Base-by-base conservation (phyloP, 2,113 vertebrate genomes). In the Grammomys dolichurus region DNA sequence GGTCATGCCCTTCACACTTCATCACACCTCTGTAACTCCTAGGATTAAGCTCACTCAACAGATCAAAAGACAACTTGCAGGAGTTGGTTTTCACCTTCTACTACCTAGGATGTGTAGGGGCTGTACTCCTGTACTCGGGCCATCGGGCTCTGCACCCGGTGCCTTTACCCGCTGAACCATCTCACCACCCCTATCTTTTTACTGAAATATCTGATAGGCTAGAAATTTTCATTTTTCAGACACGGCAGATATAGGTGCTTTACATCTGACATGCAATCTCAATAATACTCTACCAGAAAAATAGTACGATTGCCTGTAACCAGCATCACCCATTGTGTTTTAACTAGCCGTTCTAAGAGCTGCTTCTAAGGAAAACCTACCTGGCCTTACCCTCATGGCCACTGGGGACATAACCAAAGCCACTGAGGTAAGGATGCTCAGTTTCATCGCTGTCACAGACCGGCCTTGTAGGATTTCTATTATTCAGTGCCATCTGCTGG, bases 401-500 rank as follows among this genome's bases (percentile, higher is more conserved):
- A 78, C 89, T 48, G 46, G 75, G 46, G 78, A 46, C 48, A 26
- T 19, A 51, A 63, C 48, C 67, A 77, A 63, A 93, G 48, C 48
- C 43, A n/a, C 54, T 75, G 90, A 91, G 73, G 65, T 69, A 36
- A 92, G 89, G 87, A 22, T 17, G n/a, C 69, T 96, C 96, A 13
- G 60, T 51, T 91, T 77, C 70, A 72, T 69, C 86, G 84, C 70
- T 92, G 70, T 73, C 56, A 56, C 72, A 28, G 93, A 80, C 76
- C 95, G 17, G 73, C 93, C 96, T 93, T 91, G 67, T 63, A 48
- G 82, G 90, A 73, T 48, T 82, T 82, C 92, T 95, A 40, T 95
- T 97, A 95, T 96, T 89, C 89, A 86, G 31, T 78, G 69, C 94
- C 96, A 97, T 97, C 97, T 97, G 97, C 69, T 77, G 40, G 87